A percentile compares a stretch with the other conserved stretches of the same genome.
These are phyloP conservation scores for Ochotona curzoniae DNA, from an alignment of 2,113 vertebrate species.

Conservation along the genomic window DNA sequence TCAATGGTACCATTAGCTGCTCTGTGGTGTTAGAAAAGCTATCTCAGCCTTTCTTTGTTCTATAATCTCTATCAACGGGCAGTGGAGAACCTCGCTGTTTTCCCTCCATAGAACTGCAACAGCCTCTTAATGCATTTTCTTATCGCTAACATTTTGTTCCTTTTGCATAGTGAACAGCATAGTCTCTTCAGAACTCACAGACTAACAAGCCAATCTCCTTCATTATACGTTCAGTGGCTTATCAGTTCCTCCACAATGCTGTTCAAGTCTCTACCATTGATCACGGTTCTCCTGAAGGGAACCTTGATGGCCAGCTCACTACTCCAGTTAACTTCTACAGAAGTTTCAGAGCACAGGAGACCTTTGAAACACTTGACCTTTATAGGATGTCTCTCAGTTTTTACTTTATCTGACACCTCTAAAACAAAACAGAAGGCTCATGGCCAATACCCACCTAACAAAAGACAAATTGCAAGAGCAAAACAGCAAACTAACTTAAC, in stretches of 20 bases:
- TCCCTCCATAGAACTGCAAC: background rate
- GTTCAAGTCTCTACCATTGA: background rate
- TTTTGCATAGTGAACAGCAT: background rate
- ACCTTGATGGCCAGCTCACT: background rate
- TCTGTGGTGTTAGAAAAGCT: background rate
- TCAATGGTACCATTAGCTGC: background rate
- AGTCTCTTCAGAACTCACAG: background rate
- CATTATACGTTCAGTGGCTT: background rate
- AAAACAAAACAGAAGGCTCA: background rate
- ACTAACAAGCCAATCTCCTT: background rate
- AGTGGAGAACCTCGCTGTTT: background rate
- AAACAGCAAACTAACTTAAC: background rate
- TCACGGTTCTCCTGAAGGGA: background rate
- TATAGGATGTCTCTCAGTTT: background rate
- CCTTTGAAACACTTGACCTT: background rate
- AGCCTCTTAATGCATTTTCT: background rate
- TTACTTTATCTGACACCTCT: background rate
- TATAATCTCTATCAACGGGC: background rate
- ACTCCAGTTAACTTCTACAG: background rate
- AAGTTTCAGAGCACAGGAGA: background rate
- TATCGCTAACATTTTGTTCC: background rate
- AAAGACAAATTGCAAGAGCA: background rate
- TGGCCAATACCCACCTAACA: too few species aligned
- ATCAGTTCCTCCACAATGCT: background rate
- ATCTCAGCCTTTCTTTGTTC: background rate